Conservation (phyloP, 2,797 vertebrate genomes). For the Macropus fuliginosus region DNA sequence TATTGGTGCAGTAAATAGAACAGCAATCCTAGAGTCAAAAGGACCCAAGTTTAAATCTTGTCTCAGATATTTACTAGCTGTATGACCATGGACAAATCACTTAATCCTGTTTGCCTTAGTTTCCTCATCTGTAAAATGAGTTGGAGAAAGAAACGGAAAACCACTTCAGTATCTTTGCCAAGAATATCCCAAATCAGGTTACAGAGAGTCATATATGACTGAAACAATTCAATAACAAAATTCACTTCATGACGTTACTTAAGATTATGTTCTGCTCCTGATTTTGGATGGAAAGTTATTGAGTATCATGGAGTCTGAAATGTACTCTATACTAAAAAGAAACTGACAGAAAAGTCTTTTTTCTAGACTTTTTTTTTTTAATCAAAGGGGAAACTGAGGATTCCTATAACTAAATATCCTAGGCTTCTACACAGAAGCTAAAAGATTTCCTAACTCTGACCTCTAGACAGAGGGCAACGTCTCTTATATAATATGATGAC, state of each 20-base stretch:
- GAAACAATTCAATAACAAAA: neutral
- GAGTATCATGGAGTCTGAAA: neutral
- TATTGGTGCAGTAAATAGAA: neutral
- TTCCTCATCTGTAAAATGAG: neutral
- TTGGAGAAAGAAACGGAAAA: neutral
- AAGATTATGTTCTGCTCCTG: neutral
- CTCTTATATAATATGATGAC: slow-evolving; percentile 39
- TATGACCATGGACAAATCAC: neutral
- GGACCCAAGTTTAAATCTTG: neutral
- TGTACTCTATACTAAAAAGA: neutral
- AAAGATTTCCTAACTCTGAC: neutral
- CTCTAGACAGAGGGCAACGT: neutral
- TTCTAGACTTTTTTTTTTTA: neutral
- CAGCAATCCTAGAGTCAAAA: neutral
- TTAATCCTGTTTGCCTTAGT: neutral
- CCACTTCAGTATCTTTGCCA: neutral
- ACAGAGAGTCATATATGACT: neutral
- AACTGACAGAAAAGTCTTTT: neutral
- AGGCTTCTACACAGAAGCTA: slow-evolving; percentile 4
- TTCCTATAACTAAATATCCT: slow-evolving; percentile 15
- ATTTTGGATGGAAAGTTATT: neutral
- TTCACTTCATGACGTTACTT: neutral
- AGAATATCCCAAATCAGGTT: neutral
- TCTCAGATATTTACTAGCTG: neutral
- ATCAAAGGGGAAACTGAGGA: neutral